phyloP scores from a whole-genome alignment of 92 coral and sea anemone species.

The Plumapathes pennacea region DNA sequence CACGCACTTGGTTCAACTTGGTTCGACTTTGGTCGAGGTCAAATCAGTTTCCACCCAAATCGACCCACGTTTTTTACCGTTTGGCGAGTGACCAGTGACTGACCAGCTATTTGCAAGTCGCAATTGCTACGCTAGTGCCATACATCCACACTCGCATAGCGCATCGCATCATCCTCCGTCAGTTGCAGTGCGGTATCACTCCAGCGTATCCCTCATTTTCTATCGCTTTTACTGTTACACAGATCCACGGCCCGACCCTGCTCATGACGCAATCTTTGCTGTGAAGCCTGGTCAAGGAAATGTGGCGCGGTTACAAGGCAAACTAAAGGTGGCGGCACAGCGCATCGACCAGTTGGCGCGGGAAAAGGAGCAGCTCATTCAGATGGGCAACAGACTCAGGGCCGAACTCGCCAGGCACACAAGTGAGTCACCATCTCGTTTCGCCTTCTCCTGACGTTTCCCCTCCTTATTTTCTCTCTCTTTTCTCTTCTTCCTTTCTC shows the following conservation, averaged over 20 bases:
- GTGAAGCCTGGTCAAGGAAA: conserved; percentile 14
- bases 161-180: no score
- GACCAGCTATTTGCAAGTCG: no score
- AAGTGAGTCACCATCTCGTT: conserved; percentile 30
- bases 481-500: no score
- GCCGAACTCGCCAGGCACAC: conserved; percentile 73
- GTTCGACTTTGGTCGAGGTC: no score
- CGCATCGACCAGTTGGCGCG: conserved; percentile 76
- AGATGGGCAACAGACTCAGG: conserved; percentile 93
- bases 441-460: no score
- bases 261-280: neutral
- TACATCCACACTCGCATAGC: neutral
- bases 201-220: neutral
- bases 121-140: no score
- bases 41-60: no score
- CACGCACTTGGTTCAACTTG: no score
- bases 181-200: no score
- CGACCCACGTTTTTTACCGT: no score
- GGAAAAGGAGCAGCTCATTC: conserved; percentile 92
- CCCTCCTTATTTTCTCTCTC: no score
- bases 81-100: no score
- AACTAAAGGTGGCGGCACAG: conserved; percentile 83
- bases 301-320: conserved; percentile 51
- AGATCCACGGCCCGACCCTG: neutral
- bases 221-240: neutral